phyloP scores from a whole-genome alignment of 2,888 invertebrate genomes.

The Ichneumon xanthorius region DNA sequence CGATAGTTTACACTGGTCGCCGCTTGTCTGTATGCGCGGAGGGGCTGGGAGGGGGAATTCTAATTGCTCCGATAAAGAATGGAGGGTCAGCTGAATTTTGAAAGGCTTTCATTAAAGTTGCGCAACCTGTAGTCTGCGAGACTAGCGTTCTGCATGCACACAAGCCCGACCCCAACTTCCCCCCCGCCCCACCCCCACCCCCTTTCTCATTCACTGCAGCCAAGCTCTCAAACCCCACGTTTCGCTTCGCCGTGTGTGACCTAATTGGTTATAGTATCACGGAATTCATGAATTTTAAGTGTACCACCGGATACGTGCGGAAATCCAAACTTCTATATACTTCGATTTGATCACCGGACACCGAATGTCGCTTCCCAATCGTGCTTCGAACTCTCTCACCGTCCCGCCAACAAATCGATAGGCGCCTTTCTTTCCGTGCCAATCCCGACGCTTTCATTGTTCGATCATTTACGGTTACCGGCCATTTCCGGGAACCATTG shows the following conservation, averaged over 20 bases:
- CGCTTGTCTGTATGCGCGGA: background rate
- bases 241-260: constrained; percentile 73
- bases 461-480: constrained; percentile 18
- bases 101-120: constrained; percentile 79
- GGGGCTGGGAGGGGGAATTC: constrained; percentile 55
- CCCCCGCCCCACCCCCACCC: background rate
- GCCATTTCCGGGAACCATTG: constrained; percentile 4
- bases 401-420: constrained; percentile 3
- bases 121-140: constrained; percentile 39
- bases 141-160: constrained; percentile 3
- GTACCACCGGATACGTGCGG: constrained; percentile 30
- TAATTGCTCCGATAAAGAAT: constrained; percentile 79
- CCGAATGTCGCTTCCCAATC: constrained; percentile 44
- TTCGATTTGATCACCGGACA: constrained; percentile 39
- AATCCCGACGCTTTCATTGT: constrained; percentile 21
- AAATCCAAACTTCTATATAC: constrained; percentile 29
- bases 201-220: constrained; percentile 27
- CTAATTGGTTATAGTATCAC: constrained; percentile 79
- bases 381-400: background rate
- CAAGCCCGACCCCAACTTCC: background rate
- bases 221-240: constrained; percentile 9
- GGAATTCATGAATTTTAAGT: constrained; percentile 80
- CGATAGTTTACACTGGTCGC: constrained; percentile 28
- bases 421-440: constrained; percentile 21
- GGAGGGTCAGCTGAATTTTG: constrained; percentile 77